Conservation (phyloP, 2,888 invertebrate species). For the Agrochola lychnidis region DNA sequence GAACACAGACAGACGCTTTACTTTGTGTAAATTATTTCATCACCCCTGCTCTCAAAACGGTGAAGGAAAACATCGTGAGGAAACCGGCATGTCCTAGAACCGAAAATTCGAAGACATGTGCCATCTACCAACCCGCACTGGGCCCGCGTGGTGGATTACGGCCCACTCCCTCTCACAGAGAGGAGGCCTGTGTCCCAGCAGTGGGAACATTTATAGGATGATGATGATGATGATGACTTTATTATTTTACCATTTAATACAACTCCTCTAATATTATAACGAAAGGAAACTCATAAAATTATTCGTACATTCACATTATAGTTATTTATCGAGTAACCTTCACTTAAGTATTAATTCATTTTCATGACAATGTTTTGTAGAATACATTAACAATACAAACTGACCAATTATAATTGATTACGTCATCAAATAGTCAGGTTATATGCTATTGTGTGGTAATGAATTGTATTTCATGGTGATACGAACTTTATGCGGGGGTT, state of each 20-base stretch:
- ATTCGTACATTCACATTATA: slow-evolving; percentile 29
- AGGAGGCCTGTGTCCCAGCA: no score
- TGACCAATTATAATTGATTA: slow-evolving; percentile 52
- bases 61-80: no score
- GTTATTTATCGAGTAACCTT: slow-evolving; percentile 57
- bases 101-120: no score
- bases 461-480: slow-evolving; percentile 5
- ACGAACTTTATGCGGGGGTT: neutral
- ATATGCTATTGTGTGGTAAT: slow-evolving; percentile 62
- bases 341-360: slow-evolving; percentile 40
- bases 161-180: no score
- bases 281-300: neutral
- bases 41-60: no score
- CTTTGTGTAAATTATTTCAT: no score
- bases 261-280: neutral
- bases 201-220: no score
- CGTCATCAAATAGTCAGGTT: slow-evolving; percentile 49
- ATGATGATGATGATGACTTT: no score
- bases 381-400: slow-evolving; percentile 43
- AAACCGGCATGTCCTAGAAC: no score
- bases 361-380: slow-evolving; percentile 46
- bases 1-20: no score
- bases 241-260: neutral
- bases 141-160: no score
- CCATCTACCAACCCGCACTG: no score